Base-by-base conservation (phyloP, 2,888 invertebrate genomes). In the Fragum fragum region DNA sequence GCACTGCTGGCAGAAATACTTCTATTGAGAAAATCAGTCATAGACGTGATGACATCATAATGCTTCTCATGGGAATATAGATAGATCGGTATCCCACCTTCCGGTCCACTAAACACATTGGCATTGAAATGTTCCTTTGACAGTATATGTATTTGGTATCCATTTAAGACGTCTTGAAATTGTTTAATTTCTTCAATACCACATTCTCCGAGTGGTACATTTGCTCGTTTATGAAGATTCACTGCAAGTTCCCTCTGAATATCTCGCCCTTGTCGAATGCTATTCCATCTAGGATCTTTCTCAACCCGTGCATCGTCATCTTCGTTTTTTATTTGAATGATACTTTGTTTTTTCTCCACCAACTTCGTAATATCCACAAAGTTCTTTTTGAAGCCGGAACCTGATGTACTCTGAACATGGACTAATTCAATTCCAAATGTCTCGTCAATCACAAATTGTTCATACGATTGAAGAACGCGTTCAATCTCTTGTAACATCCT, bases 31-130 rank as follows among this genome's bases (percentile, higher is more conserved):
- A 86, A 81, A 1, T 75, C 83, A 2, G 83, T 47, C 73, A 83
- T 76, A 39, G 42, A 75, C 9, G 86, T 83, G 5, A 86, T 78
- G 7, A 85, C 77, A 55, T 83, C 80, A 71, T 52, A 85, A 53
- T 85, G 86, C 1, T 70, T 39, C 28, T 81, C 79, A 39, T 83
- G 81, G 47, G 71, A 52, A 71, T 72, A n/a, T n/a, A n/a, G n/a
- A n/a, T n/a, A n/a, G n/a, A n/a, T n/a, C n/a, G n/a, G n/a, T n/a
- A n/a, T n/a, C n/a, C n/a, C n/a, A n/a, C n/a, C n/a, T n/a, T n/a
- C n/a, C n/a, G n/a, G n/a, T n/a, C n/a, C n/a, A n/a, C n/a, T n/a
- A n/a, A n/a, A n/a, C n/a, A n/a, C n/a, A n/a, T n/a, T n/a, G n/a
- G n/a, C n/a, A n/a, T n/a, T 72, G 59, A 72, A 73, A 26, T 73